Evolutionary conservation across 1,140 invertebrate species (phyloP).

Genomic region (Psilanteris sp.): DNA sequence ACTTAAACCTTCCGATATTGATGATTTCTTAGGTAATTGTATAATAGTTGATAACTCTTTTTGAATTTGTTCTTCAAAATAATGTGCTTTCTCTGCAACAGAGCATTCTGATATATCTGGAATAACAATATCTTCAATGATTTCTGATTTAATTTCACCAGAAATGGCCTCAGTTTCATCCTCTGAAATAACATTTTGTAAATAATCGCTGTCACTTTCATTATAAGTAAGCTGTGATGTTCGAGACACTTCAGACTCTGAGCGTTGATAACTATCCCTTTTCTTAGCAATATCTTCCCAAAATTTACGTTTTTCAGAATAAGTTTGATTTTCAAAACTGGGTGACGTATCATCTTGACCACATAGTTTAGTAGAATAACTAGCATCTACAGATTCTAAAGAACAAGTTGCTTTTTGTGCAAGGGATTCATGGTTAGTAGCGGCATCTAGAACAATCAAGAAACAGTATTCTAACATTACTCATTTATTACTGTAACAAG

Average conservation of each 20-base stretch:
- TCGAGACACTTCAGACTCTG: constrained; percentile 76
- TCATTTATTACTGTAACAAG: constrained; percentile 69
- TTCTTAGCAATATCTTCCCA: constrained; percentile 78
- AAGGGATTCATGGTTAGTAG: constrained; percentile 75
- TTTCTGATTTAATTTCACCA: constrained; percentile 68
- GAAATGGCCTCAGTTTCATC: constrained; percentile 67
- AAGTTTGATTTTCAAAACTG: constrained; percentile 74
- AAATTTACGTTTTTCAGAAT: constrained; percentile 77
- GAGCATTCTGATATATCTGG: constrained; percentile 78
- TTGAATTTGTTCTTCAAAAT: constrained; percentile 79
- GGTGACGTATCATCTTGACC: constrained; percentile 69
- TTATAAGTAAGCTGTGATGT: constrained; percentile 74
- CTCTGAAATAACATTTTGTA: constrained; percentile 70
- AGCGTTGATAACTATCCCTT: constrained; percentile 75
- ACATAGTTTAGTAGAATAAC: constrained; percentile 75
- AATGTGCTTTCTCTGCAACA: constrained; percentile 79
- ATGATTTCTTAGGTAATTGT: constrained; percentile 44
- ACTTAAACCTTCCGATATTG: constrained; percentile 35
- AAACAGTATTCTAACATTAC: constrained; percentile 72
- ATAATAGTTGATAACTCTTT: constrained; percentile 67
- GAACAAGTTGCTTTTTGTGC: constrained; percentile 77
- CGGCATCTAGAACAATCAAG: constrained; percentile 80
- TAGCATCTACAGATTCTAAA: constrained; percentile 79
- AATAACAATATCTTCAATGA: constrained; percentile 71
- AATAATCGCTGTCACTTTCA: constrained; percentile 75